Percentiles rank a stretch among this genome's conserved stretches.
phyloP scores from a whole-genome alignment of 64 coral and sea anemone genomes.

The Montipora capricornis region DNA sequence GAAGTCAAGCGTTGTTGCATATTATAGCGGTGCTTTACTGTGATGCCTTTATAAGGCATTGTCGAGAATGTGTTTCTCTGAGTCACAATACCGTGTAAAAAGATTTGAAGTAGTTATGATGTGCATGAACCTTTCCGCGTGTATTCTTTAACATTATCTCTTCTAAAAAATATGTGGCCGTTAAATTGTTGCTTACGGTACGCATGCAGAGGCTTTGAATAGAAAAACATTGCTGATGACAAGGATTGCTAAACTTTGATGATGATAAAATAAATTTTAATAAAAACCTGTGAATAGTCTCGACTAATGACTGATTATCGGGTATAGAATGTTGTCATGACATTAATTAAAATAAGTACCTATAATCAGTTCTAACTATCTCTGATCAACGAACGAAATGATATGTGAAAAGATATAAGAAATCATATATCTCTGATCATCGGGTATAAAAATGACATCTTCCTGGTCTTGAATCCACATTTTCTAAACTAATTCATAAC shows the following conservation, averaged over 20 bases:
- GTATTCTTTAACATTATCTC: background rate
- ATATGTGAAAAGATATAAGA: too few relatives aligned
- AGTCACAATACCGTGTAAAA: background rate
- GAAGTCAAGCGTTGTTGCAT: background rate
- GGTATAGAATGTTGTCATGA: too few relatives aligned
- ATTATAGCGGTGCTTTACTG: background rate
- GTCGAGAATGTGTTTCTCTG: background rate
- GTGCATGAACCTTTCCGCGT: too few relatives aligned
- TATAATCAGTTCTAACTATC: too few relatives aligned
- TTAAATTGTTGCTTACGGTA: slow-evolving; percentile 4
- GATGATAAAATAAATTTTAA: background rate
- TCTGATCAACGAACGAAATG: too few relatives aligned
- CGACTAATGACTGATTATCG: background rate
- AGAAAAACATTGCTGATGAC: background rate
- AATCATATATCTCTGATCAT: background rate
- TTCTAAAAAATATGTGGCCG: background rate
- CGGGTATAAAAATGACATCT: too few relatives aligned
- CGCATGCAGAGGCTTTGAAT: background rate
- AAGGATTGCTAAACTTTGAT: background rate
- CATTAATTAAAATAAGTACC: too few relatives aligned
- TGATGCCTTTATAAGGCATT: background rate
- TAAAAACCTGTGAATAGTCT: background rate
- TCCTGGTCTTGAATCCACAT: too few relatives aligned
- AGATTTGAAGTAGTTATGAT: too few relatives aligned
- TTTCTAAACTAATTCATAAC: too few relatives aligned